Evolutionary conservation across 2,797 vertebrate species (phyloP).

Genomic region (Premnoplex brunnescens): DNA sequence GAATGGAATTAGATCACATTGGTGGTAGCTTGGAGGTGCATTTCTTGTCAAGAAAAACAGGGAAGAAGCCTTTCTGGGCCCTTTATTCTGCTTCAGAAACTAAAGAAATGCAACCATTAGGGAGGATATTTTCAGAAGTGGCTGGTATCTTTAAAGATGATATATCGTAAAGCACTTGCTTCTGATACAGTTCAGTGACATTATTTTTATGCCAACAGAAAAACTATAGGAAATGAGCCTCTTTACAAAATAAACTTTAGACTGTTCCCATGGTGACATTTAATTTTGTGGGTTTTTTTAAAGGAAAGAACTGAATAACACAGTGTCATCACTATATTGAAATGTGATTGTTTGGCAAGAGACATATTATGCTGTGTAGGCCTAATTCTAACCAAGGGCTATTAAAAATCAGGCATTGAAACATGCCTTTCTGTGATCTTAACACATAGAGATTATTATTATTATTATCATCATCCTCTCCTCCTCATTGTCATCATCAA

Average conservation of each 20-base stretch:
- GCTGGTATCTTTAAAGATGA: constrained; percentile 42
- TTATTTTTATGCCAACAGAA: constrained; percentile 50
- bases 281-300: background rate
- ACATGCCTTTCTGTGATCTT: background rate
- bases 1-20: constrained; percentile 19
- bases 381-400: background rate
- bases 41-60: constrained; percentile 3
- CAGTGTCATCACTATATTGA: background rate
- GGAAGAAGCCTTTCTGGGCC: background rate
- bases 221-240: constrained; percentile 28
- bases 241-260: constrained; percentile 54
- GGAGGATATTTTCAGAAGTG: constrained; percentile 30
- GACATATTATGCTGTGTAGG: background rate
- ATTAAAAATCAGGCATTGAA: background rate
- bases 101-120: constrained; percentile 36
- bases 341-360: constrained; percentile 8
- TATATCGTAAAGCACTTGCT: constrained; percentile 35
- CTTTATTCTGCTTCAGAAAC: constrained; percentile 32
- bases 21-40: constrained; percentile 1
- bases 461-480: no score
- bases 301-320: background rate
- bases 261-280: constrained; percentile 47
- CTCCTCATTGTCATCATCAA: background rate
- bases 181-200: constrained; percentile 46
- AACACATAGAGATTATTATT: background rate